A percentile compares a stretch with the other conserved stretches of the same genome.
Conservation (phyloP, 2,113 vertebrate species). For the Macrotis lagotis region DNA sequence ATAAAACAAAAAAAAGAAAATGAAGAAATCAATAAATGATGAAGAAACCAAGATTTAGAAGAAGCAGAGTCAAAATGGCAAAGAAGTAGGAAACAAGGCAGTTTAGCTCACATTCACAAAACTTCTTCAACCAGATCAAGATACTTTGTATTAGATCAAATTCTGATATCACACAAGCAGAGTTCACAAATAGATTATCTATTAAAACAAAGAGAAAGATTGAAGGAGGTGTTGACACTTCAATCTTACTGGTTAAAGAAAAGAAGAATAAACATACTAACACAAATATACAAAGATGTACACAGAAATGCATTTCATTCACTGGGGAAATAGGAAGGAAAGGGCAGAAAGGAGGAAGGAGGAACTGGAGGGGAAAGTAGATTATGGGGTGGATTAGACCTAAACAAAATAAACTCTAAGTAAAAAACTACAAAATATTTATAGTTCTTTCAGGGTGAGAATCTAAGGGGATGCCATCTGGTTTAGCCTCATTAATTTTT, state of each 20-base stretch:
- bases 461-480: neutral
- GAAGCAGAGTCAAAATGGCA: neutral
- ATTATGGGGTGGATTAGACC: neutral
- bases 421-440: neutral
- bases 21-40: too few relatives aligned
- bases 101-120: neutral
- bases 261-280: neutral
- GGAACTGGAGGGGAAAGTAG: neutral
- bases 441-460: neutral
- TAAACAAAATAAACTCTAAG: neutral
- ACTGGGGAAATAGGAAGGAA: neutral
- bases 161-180: neutral
- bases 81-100: neutral
- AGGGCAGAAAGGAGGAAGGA: neutral
- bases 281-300: neutral
- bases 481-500: neutral
- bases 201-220: neutral
- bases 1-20: too few relatives aligned
- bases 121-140: neutral
- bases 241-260: neutral
- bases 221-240: neutral
- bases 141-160: neutral
- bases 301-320: neutral
- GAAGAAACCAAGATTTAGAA: too few relatives aligned
- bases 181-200: neutral